phyloP scores from a whole-genome alignment of 2,797 vertebrate genomes.

The Anguilla pacifica region DNA sequence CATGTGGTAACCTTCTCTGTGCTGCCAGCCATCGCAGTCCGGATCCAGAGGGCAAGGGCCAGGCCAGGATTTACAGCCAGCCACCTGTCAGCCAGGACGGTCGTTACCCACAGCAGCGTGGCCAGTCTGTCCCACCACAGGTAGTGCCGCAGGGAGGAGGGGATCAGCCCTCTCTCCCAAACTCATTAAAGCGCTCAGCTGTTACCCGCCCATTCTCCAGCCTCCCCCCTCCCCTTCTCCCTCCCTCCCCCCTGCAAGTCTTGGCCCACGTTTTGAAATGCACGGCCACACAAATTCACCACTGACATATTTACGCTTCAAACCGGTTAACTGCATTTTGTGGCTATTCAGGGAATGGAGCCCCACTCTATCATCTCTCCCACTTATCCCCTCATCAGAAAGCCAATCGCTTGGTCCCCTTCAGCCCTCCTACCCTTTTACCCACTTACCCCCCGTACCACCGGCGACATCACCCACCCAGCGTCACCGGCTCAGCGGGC shows the following conservation, averaged over 20 bases:
- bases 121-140: constrained; percentile 79
- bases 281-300: not conserved
- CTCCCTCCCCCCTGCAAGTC: not conserved
- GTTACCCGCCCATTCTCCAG: constrained; percentile 18
- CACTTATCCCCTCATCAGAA: not conserved
- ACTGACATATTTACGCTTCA: not conserved
- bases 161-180: constrained; percentile 48
- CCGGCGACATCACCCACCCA: not conserved
- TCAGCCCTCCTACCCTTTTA: not conserved
- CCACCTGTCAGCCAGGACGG: constrained; percentile 78
- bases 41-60: constrained; percentile 33
- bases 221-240: constrained; percentile 9
- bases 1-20: not conserved
- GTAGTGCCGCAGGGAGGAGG: constrained; percentile 62
- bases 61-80: constrained; percentile 66
- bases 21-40: not conserved
- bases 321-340: constrained; percentile 6
- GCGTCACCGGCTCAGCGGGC: constrained; percentile 50
- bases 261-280: not conserved
- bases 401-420: not conserved
- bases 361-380: not conserved
- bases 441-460: not conserved
- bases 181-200: constrained; percentile 48
- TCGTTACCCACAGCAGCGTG: constrained; percentile 70
- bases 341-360: constrained; percentile 1